Evolutionary conservation across 2,888 invertebrate species (phyloP).

Genomic region (Diploptera punctata): DNA sequence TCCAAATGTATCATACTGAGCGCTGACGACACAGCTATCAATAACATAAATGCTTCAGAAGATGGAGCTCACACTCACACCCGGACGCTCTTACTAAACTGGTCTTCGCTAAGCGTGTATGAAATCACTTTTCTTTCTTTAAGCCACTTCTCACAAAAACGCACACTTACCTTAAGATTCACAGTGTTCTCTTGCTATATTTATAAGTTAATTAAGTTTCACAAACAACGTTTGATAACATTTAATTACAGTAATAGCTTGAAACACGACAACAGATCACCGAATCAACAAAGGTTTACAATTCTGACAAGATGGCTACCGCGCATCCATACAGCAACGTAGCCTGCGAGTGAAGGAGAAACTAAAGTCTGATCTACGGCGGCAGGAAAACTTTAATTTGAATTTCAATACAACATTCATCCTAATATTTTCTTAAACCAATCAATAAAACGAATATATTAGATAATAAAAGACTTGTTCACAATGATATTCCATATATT

Average conservation of each 20-base stretch:
- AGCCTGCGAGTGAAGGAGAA: conserved; percentile 35
- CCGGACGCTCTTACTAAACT: conserved; percentile 6
- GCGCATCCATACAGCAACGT: conserved; percentile 42
- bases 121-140: conserved; percentile 14
- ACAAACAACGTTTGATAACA: conserved; percentile 9
- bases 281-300: conserved; percentile 58
- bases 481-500: no score
- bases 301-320: conserved; percentile 56
- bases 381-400: background rate
- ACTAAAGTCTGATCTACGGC: conserved; percentile 35
- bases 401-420: no score
- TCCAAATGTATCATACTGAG: background rate
- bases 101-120: background rate
- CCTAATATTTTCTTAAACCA: no score
- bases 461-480: no score
- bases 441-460: no score
- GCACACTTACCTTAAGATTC: conserved; percentile 24
- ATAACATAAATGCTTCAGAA: conserved; percentile 25
- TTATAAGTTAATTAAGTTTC: background rate
- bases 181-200: background rate
- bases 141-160: background rate
- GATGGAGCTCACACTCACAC: conserved; percentile 4
- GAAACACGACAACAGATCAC: conserved; percentile 55
- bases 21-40: conserved; percentile 24
- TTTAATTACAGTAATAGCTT: conserved; percentile 44